Conservation (phyloP, 2,113 vertebrate genomes). For the Pelmatolapia mariae region DNA sequence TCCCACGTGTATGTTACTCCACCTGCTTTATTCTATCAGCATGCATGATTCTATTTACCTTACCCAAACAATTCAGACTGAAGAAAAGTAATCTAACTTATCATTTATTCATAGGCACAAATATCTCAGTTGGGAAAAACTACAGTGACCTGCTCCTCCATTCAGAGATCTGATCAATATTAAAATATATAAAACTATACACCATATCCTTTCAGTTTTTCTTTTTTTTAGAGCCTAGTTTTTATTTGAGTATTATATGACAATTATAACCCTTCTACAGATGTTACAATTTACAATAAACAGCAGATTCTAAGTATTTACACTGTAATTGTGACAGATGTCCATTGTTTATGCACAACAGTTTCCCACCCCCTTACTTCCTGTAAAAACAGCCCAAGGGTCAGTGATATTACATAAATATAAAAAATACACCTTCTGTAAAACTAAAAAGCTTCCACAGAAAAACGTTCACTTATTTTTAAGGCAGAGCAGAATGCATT, state of each 20-base stretch:
- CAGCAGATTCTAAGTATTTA: neutral
- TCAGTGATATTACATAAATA: neutral
- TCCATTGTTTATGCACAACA: neutral
- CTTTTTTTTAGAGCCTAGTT: neutral
- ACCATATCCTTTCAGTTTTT: neutral
- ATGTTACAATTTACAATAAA: neutral
- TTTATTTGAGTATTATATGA: neutral
- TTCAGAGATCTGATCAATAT: neutral
- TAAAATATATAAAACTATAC: neutral
- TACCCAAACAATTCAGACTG: neutral
- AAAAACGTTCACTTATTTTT: neutral
- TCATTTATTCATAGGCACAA: neutral
- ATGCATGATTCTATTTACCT: neutral
- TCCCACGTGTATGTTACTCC: neutral
- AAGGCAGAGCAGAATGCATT: neutral
- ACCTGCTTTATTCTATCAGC: neutral
- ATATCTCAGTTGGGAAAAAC: neutral
- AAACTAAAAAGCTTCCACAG: neutral
- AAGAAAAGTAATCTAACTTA: neutral
- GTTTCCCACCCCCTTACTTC: neutral
- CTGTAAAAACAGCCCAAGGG: neutral
- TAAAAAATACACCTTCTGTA: neutral
- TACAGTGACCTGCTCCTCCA: neutral
- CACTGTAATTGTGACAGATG: neutral
- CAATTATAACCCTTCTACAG: neutral